phyloP scores from a whole-genome alignment of 2,888 invertebrate genomes.

The Calameuta idolon region DNA sequence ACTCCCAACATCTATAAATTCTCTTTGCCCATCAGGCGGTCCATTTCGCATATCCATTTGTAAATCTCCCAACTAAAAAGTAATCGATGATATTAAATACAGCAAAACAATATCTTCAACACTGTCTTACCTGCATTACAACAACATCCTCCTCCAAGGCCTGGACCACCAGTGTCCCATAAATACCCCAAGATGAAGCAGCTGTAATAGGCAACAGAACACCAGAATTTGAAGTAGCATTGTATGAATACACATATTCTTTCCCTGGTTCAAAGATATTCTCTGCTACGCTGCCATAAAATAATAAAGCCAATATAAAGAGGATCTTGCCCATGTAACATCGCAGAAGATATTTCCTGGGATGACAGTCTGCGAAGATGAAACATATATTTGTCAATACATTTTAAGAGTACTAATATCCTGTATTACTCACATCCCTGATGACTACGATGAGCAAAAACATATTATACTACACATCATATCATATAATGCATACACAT shows the following conservation, averaged over 20 bases:
- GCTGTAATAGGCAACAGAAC: constrained; percentile 57
- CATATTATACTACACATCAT: neutral
- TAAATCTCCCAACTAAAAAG: constrained; percentile 51
- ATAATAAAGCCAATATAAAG: neutral
- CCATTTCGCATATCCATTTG: constrained; percentile 56
- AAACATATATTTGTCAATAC: neutral
- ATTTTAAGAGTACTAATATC: neutral
- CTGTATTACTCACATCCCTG: neutral
- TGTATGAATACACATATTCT: constrained; percentile 56
- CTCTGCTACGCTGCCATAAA: neutral
- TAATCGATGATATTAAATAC: constrained; percentile 6
- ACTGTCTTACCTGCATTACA: constrained; percentile 50
- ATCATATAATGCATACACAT: neutral
- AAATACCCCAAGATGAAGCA: constrained; percentile 58
- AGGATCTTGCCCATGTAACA: neutral
- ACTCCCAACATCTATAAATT: constrained; percentile 33
- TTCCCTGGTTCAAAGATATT: constrained; percentile 50
- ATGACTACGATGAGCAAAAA: neutral
- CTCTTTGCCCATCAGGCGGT: constrained; percentile 29
- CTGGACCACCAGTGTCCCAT: constrained; percentile 52
- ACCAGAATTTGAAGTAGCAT: constrained; percentile 56
- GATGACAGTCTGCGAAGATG: neutral
- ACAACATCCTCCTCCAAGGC: constrained; percentile 40
- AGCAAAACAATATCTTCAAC: neutral
- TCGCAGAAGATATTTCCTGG: neutral